These are phyloP conservation scores for Halcyon senegalensis DNA, from an alignment of 2,113 vertebrate genomes.

Conservation along the genomic window DNA sequence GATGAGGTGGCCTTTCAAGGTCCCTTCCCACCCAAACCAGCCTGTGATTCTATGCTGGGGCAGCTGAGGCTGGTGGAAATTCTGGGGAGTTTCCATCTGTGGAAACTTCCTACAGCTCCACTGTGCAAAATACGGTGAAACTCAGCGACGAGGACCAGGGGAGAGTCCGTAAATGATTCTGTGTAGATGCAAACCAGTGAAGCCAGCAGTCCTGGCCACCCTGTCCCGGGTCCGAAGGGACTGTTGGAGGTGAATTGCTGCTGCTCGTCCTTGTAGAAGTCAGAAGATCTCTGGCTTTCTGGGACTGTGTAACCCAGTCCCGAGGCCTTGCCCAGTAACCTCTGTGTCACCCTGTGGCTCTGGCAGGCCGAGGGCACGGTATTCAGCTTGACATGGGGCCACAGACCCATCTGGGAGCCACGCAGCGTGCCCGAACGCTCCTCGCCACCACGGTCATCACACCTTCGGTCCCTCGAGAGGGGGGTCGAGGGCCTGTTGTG, in stretches of 20 bases:
- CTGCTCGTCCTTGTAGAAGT: neutral
- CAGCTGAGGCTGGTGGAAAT: neutral
- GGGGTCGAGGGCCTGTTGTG: neutral
- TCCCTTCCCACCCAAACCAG: neutral
- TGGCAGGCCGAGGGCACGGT: neutral
- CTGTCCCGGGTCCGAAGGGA: neutral
- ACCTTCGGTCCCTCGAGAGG: neutral
- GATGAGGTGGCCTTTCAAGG: neutral
- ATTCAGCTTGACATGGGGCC: neutral
- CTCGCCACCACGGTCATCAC: accelerated
- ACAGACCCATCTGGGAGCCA: neutral
- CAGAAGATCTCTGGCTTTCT: neutral
- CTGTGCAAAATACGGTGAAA: neutral
- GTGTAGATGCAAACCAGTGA: neutral
- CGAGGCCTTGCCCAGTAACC: neutral
- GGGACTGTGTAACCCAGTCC: accelerated
- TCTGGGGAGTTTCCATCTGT: neutral
- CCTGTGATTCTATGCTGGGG: neutral
- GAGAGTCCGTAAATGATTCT: neutral
- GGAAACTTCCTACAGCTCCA: neutral
- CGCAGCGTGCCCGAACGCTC: accelerated
- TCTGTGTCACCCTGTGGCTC: accelerated
- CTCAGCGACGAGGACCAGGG: neutral
- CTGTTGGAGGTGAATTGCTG: neutral
- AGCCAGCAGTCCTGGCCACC: neutral